Base-by-base conservation (phyloP, 2,113 vertebrate genomes). In the Marmota flaviventris region DNA sequence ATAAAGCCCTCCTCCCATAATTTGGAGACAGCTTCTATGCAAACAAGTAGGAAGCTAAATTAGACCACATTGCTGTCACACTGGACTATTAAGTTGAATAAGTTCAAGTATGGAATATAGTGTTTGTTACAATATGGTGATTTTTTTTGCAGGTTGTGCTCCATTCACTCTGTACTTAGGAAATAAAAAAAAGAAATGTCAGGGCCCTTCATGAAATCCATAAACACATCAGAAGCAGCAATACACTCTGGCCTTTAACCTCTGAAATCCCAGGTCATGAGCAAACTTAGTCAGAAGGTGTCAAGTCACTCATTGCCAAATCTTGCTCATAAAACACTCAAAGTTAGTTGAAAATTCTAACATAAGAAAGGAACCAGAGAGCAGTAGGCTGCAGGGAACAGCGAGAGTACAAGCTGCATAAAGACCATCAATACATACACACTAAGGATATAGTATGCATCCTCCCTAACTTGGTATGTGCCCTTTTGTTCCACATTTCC, bases 301-400 rank as follows among this genome's bases (percentile, higher is more conserved):
- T 90, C 67, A 77, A 95, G 25, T 90, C 72, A 78, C 58, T 84
- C 0, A 0, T 89, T 97, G 76, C 70, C 77, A 90, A 96, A 73
- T 96, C 45, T 91, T 90, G 81, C 63, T 90, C 25, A 58, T 96
- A 78, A 96, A 94, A 77, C 83, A 96, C 24, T 94, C 29, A 69
- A 53, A 93, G 18, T 72, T 32, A 86, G 53, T 75, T 88, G 78
- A 89, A 93, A 95, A 89, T 85, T 78, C 58, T 90, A 69, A 96
- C 93, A 48, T 83, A 37, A 79, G 45, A 89, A 94, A 94, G 72
- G 27, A 97, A 89, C 65, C n/a, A n/a, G 53, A 48, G 4, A 93
- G 14, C 32, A 91, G 29, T 51, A 70, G 51, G 29, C 93, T 97
- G 12, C 12, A 79, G 22, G 18, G 17, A 91, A 77, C 29, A 95